Percentiles rank a stretch among this genome's conserved stretches.
Conservation (phyloP, 23 tunicate genomes). For the Styela plicata region DNA sequence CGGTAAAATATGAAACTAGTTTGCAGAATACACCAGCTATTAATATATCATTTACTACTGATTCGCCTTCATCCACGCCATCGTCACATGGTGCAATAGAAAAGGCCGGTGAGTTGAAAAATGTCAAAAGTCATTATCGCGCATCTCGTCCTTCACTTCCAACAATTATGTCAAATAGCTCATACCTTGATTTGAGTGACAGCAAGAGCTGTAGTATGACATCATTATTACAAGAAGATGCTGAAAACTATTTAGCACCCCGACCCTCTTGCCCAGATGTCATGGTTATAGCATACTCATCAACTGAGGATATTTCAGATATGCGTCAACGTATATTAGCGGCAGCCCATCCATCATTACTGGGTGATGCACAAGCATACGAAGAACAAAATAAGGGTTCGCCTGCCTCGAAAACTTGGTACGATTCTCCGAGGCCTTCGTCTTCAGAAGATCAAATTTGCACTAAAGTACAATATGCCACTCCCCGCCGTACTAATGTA, state of each 20-base stretch:
- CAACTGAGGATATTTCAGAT: constrained; percentile 21
- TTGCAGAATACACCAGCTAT: not conserved
- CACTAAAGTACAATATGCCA: not conserved
- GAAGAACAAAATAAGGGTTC: not conserved
- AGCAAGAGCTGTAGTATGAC: not conserved
- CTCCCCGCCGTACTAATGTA: not conserved
- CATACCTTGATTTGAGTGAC: not conserved
- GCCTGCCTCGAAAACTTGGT: not conserved
- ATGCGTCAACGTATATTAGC: constrained; percentile 9
- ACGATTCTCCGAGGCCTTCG: constrained; percentile 10
- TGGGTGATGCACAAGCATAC: not conserved
- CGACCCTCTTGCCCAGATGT: constrained; percentile 25
- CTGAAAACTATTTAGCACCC: constrained; percentile 19
- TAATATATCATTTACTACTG: not conserved
- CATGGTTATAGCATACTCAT: constrained; percentile 8
- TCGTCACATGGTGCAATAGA: not conserved
- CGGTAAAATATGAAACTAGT: not conserved
- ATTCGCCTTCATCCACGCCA: not conserved
- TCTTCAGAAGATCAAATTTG: not conserved
- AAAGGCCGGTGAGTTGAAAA: not conserved
- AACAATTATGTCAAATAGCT: not conserved
- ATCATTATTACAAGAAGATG: constrained; percentile 10
- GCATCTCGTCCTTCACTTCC: constrained; percentile 5
- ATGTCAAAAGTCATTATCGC: not conserved
- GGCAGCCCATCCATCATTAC: constrained; percentile 24